Base-by-base conservation (phyloP, 2,888 invertebrate species). In the Alviniconcha strummeri region DNA sequence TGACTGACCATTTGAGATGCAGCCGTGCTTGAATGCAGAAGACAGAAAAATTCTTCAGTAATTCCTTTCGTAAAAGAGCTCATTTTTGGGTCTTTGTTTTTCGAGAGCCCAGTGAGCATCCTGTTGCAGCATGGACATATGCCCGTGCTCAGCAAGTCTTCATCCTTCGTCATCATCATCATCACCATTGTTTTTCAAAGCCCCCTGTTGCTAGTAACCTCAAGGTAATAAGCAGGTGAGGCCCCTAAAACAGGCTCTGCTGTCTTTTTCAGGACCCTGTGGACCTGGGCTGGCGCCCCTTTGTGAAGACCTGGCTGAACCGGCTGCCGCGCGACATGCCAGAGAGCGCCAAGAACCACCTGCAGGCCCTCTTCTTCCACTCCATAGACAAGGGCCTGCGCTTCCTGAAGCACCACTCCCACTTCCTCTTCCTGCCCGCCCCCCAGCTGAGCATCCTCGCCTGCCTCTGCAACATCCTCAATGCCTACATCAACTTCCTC, bases 261-360 rank as follows among this genome's bases (percentile, higher is more conserved):
- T 36, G 36, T 55, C 69, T 83, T 36, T 78, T 86, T 6, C 83
- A 93, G 93, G 93, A 93, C 83, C 93, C 93, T 17, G 91, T 93
- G 54, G 93, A 93, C 81, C 89, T 93, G 8, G 93, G 93, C 52
- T 93, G 93, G 93, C 89, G 87, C 83, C 93, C 93, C 0, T 92
- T 87, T 87, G 93, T 93, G 6, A 91, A 90, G 85, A 93, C 93
- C 8, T 93, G 93, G 93, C 83, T 93, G 36, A 89, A 89, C 81
- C 86, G 89, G 4, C 88, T 93, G 60, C 91, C 92, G 0, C 86
- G 90, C 56, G 92, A 92, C 52, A 86, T 93, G 83, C 93, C 93
- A 4, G 93, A 93, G 71, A 90, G 91, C 81, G 93, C 91, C n/a
- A 90, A 89, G 81, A 85, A 86, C 55, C 91, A 92, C 84, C 91